These are phyloP conservation scores for Petrocephalus sullivani DNA, from an alignment of 2,797 vertebrate genomes.

Conservation along the genomic window DNA sequence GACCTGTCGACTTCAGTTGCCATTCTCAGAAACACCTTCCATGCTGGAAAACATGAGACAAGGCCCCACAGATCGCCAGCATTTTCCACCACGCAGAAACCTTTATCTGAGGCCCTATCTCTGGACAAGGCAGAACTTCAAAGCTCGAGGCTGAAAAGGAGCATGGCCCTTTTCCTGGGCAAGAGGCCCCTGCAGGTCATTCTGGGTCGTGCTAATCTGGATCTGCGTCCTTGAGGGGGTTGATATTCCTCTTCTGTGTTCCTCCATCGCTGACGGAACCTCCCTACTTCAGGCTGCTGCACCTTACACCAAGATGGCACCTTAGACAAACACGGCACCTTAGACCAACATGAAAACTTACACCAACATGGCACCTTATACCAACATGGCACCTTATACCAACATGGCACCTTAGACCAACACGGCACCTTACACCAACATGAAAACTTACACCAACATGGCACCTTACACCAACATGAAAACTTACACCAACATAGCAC, in stretches of 20 bases:
- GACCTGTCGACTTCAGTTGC: neutral
- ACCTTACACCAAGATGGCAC: too few species aligned
- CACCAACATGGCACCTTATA: too few species aligned
- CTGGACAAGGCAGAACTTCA: constrained; percentile 2
- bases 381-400: too few species aligned
- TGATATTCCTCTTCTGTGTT: neutral
- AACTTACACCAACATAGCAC: too few species aligned
- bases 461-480: too few species aligned
- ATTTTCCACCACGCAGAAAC: constrained; percentile 4
- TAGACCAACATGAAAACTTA: too few species aligned
- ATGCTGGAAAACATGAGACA: neutral
- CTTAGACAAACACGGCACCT: too few species aligned
- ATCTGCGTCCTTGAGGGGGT: neutral
- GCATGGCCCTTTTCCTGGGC: constrained; percentile 10
- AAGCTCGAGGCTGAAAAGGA: constrained; percentile 19
- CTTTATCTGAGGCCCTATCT: neutral
- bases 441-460: neutral
- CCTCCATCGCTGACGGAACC: neutral
- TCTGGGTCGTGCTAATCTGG: constrained; percentile 13
- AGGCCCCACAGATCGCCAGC: neutral
- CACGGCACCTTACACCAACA: too few species aligned
- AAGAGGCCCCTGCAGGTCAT: constrained; percentile 14
- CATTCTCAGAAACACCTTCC: neutral
- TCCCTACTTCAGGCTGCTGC: neutral
- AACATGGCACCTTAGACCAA: too few species aligned